These are phyloP conservation scores for Panopea generosa DNA, from an alignment of 2,888 invertebrate species.

Conservation along the genomic window DNA sequence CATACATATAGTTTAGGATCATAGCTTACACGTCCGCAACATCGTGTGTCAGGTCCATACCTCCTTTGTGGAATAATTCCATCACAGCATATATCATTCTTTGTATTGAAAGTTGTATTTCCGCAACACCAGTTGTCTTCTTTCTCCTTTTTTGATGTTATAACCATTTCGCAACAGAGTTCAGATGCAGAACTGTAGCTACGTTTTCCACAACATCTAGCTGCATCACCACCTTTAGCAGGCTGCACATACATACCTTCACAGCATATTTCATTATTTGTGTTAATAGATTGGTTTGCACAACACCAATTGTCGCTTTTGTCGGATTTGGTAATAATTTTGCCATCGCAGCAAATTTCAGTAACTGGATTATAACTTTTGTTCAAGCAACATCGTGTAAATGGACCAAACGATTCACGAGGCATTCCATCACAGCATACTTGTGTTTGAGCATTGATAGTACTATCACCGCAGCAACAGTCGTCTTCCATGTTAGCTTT, in stretches of 20 bases:
- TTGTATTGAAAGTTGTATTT: constrained; percentile 24
- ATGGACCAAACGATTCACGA: constrained; percentile 11
- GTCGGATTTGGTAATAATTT: constrained; percentile 23
- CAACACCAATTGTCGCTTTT: constrained; percentile 47
- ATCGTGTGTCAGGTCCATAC: constrained; percentile 28
- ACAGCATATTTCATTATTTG: constrained; percentile 41
- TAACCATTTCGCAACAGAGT: constrained; percentile 36
- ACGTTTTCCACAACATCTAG: constrained; percentile 37
- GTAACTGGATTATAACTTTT: constrained; percentile 33
- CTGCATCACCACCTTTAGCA: constrained; percentile 11
- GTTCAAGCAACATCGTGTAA: constrained; percentile 30
- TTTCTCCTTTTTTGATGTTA: constrained; percentile 21
- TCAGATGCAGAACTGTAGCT: constrained; percentile 35
- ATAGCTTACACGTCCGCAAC: constrained; percentile 41
- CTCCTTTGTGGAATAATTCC: constrained; percentile 21
- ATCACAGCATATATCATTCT: constrained; percentile 40
- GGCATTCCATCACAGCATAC: constrained; percentile 43
- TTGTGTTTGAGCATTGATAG: constrained; percentile 31
- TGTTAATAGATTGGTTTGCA: constrained; percentile 30
- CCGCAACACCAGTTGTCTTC: constrained; percentile 52
- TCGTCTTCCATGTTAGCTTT: constrained; percentile 25
- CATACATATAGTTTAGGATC: constrained; percentile 31
- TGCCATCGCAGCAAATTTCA: constrained; percentile 41
- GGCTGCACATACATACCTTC: constrained; percentile 17
- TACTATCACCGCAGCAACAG: constrained; percentile 31